These are phyloP conservation scores for Trachelipus rathkii DNA, from an alignment of 1,140 invertebrate species.

Conservation along the genomic window DNA sequence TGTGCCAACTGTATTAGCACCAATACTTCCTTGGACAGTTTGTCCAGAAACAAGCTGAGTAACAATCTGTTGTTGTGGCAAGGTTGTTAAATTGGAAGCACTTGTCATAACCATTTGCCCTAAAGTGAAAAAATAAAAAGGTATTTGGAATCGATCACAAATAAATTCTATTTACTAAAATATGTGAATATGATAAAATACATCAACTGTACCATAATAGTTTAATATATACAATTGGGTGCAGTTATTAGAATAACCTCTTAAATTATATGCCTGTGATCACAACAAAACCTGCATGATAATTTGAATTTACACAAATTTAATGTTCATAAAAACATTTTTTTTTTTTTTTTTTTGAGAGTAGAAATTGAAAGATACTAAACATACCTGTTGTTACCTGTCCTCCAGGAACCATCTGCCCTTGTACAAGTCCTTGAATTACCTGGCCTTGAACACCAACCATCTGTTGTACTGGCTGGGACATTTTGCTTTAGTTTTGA, in stretches of 20 bases:
- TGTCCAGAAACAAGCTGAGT: conserved; percentile 2
- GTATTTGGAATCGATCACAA: no score
- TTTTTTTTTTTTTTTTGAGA: no score
- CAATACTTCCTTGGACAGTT: background rate
- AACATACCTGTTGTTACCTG: background rate
- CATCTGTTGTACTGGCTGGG: background rate
- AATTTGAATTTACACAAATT: no score
- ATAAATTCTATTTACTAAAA: no score
- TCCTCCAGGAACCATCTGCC: background rate
- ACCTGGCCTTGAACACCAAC: background rate
- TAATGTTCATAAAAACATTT: no score
- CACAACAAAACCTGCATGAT: no score
- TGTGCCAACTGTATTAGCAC: background rate
- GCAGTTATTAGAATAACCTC: no score
- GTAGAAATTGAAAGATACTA: background rate
- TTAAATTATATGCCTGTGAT: no score
- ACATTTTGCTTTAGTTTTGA: background rate
- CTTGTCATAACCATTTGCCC: conserved; percentile 4
- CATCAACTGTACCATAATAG: no score
- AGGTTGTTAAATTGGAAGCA: background rate
- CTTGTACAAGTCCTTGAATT: background rate
- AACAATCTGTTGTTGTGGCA: conserved; percentile 1
- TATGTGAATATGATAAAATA: no score
- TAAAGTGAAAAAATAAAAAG: background rate
- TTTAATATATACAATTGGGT: no score